phyloP scores from a whole-genome alignment of 1,140 invertebrate genomes.

The Colletes latitarsis region DNA sequence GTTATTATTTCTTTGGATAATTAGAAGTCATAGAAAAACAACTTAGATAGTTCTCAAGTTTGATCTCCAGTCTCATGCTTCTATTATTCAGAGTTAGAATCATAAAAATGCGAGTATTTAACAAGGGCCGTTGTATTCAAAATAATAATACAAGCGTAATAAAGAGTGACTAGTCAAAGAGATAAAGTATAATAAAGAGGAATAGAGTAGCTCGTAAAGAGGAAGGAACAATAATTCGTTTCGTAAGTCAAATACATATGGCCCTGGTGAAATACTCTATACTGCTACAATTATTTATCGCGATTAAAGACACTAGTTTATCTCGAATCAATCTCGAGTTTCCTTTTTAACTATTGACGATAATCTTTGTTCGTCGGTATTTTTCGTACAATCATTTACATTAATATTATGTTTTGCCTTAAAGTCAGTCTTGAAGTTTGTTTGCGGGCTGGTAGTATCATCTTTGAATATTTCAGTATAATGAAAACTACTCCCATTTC shows the following conservation, averaged over 20 bases:
- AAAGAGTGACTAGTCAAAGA: constrained; percentile 34
- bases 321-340: constrained; percentile 69
- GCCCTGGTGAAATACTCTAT: constrained; percentile 60
- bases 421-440: constrained; percentile 80
- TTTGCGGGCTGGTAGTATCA: constrained; percentile 68
- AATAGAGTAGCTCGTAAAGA: neutral
- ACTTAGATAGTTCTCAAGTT: neutral
- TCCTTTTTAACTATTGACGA: constrained; percentile 68
- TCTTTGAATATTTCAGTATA: constrained; percentile 72
- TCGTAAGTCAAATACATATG: neutral
- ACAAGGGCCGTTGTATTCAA: constrained; percentile 25
- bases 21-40: constrained; percentile 5
- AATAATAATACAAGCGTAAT: constrained; percentile 14
- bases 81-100: constrained; percentile 15
- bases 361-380: constrained; percentile 61
- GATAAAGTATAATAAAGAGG: neutral
- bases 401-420: constrained; percentile 77
- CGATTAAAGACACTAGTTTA: constrained; percentile 39
- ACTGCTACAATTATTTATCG: constrained; percentile 48
- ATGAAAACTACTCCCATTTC: constrained; percentile 74
- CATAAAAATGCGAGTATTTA: constrained; percentile 15
- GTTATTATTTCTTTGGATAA: neutral
- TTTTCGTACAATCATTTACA: constrained; percentile 65
- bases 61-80: constrained; percentile 2
- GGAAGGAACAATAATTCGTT: constrained; percentile 29